Evolutionary conservation across 1,140 invertebrate genomes (phyloP).

Genomic region (Cydia fagiglandana): DNA sequence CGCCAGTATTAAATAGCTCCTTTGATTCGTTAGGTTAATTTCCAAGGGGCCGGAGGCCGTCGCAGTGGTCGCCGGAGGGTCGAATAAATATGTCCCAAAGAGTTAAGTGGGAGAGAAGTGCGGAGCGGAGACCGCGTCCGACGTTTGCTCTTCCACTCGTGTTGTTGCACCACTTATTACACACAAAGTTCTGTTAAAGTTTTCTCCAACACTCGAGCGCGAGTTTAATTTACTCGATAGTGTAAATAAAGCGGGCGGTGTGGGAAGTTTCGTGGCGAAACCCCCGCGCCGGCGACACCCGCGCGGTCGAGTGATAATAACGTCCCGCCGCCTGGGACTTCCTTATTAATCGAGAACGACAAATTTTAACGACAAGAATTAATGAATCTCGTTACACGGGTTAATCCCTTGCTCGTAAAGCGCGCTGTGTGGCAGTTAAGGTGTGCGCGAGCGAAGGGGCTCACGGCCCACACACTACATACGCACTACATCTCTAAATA

Average conservation of each 20-base stretch:
- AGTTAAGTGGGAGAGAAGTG: constrained; percentile 77
- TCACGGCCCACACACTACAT: constrained; percentile 39
- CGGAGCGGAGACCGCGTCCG: constrained; percentile 73
- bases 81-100: constrained; percentile 80
- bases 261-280: constrained; percentile 70
- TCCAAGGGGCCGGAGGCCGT: constrained; percentile 54
- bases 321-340: constrained; percentile 68
- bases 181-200: constrained; percentile 79
- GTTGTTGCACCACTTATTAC: constrained; percentile 80
- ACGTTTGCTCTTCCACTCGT: constrained; percentile 79
- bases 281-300: constrained; percentile 53
- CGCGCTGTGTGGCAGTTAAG: constrained; percentile 71
- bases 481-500: constrained; percentile 5
- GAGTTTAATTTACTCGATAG: constrained; percentile 81
- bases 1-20: constrained; percentile 59
- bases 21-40: constrained; percentile 76
- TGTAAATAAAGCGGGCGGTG: constrained; percentile 80
- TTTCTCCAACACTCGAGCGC: constrained; percentile 75
- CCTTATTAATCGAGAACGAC: constrained; percentile 81
- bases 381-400: constrained; percentile 81
- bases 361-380: constrained; percentile 82
- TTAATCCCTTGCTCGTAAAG: constrained; percentile 80
- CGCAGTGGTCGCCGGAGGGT: constrained; percentile 73
- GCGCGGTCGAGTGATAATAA: constrained; percentile 76
- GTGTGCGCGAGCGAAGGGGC: constrained; percentile 53